These are phyloP conservation scores for Scylla paramamosain DNA, from an alignment of 1,140 invertebrate species.

Conservation along the genomic window DNA sequence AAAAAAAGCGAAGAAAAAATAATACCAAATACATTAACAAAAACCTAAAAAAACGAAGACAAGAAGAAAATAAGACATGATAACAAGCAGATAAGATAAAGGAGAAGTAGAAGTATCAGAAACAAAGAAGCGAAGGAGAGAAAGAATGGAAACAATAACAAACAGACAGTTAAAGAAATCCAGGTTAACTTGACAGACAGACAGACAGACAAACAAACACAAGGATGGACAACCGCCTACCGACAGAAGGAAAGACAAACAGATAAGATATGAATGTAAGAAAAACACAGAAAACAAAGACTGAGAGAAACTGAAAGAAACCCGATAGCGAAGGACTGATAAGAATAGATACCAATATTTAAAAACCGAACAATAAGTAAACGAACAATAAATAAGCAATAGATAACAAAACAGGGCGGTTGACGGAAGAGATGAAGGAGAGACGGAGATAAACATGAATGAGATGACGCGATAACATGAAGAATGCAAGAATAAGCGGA, in stretches of 20 bases:
- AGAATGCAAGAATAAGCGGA: too few relatives aligned
- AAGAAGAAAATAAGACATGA: neutral
- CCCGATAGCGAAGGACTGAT: neutral
- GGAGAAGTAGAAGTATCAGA: neutral
- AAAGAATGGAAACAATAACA: neutral
- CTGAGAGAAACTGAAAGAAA: neutral
- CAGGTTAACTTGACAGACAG: too few relatives aligned
- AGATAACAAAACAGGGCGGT: too few relatives aligned
- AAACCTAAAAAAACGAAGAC: neutral
- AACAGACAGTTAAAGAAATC: neutral
- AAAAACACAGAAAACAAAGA: too few relatives aligned
- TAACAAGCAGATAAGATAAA: neutral
- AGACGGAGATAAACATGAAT: neutral
- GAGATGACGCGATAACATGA: neutral
- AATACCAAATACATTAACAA: neutral
- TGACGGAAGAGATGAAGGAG: neutral
- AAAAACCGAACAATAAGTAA: neutral
- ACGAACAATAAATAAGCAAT: neutral
- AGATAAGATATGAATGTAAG: neutral
- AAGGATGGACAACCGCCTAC: neutral
- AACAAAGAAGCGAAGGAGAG: neutral
- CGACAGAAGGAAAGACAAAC: neutral
- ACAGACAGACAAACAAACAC: neutral
- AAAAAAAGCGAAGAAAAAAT: neutral
- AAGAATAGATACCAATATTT: neutral